Evolutionary conservation across 2,797 vertebrate species (phyloP).

Genomic region (Sebastes oblongus): DNA sequence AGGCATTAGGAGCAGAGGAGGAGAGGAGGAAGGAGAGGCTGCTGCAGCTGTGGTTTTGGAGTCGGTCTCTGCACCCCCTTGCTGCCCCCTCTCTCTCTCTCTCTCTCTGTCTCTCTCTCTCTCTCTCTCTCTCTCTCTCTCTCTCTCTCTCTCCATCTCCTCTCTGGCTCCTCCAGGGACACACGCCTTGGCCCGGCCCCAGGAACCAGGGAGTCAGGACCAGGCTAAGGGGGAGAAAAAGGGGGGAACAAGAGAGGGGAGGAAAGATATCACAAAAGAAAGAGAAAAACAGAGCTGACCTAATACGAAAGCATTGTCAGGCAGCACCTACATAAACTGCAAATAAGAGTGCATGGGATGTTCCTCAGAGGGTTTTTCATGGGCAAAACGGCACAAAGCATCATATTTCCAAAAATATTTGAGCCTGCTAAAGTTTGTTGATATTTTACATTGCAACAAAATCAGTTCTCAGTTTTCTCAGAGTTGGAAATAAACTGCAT

Average conservation of each 20-base stretch:
- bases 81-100: conserved; percentile 73
- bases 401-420: conserved; percentile 25
- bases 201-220: conserved; percentile 83
- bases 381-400: conserved; percentile 4
- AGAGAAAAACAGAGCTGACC: conserved; percentile 63
- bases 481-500: not conserved
- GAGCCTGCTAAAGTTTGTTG: conserved; percentile 6
- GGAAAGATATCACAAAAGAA: conserved; percentile 71
- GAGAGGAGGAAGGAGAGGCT: conserved; percentile 45
- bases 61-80: conserved; percentile 77
- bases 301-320: conserved; percentile 60
- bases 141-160: conserved; percentile 65
- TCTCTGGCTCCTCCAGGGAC: conserved; percentile 83
- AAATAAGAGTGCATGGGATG: conserved; percentile 29
- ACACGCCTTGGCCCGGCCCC: conserved; percentile 81
- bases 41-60: conserved; percentile 88
- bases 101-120: no score
- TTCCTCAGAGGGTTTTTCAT: conserved; percentile 30
- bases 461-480: not conserved
- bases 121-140: no score
- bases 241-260: conserved; percentile 68
- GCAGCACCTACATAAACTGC: conserved; percentile 54
- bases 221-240: conserved; percentile 77
- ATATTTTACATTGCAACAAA: conserved; percentile 16
- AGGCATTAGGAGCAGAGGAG: conserved; percentile 48